Conservation (phyloP, 2,797 vertebrate genomes). For the Microctenopoma lineatum region DNA sequence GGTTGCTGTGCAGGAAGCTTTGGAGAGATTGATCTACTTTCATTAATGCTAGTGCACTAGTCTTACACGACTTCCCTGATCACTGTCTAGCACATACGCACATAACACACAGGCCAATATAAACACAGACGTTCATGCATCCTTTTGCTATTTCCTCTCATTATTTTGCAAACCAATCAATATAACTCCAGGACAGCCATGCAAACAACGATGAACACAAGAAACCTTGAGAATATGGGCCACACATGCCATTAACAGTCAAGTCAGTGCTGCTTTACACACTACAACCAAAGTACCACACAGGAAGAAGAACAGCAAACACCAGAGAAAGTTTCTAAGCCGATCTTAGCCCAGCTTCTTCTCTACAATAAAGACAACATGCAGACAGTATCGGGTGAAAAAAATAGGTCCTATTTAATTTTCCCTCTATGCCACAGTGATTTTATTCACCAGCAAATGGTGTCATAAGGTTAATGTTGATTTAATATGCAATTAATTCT, state of each 20-base stretch:
- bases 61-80: background rate
- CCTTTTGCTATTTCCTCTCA: background rate
- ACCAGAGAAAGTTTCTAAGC: background rate
- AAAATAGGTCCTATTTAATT: conserved; percentile 30
- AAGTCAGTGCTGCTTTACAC: background rate
- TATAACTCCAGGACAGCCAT: background rate
- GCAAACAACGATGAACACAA: background rate
- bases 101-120: background rate
- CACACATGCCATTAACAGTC: background rate
- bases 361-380: conserved; percentile 14
- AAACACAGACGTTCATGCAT: background rate
- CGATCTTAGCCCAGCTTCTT: background rate
- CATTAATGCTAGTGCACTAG: background rate
- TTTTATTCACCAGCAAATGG: conserved; percentile 64
- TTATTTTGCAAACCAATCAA: background rate
- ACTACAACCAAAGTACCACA: background rate
- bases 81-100: background rate
- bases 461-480: conserved; percentile 79
- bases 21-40: background rate
- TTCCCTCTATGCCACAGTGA: conserved; percentile 20
- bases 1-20: background rate
- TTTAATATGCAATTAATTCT: conserved; percentile 82
- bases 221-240: background rate
- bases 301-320: background rate
- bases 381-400: background rate